Evolutionary conservation across 2,113 vertebrate species (phyloP).

Genomic region (Miniopterus natalensis): DNA sequence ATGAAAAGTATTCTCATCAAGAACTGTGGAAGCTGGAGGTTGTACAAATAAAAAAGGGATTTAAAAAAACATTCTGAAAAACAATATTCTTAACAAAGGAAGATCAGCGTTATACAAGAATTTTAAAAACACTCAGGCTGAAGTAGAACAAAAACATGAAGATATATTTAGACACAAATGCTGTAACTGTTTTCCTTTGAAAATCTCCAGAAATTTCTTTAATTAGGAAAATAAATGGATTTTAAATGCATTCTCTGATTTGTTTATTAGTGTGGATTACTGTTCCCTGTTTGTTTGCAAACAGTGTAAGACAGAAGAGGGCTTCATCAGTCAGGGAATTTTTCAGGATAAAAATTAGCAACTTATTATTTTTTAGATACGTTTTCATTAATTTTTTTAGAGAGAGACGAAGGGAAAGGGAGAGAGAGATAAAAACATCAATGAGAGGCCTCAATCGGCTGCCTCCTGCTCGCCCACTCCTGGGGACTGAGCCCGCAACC

Average conservation of each 20-base stretch:
- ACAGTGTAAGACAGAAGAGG: background rate
- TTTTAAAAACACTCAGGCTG: constrained; percentile 14
- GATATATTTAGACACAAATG: constrained; percentile 52
- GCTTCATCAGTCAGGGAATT: constrained; percentile 23
- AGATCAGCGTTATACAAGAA: background rate
- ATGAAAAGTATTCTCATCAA: constrained; percentile 6
- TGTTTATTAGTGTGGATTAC: background rate
- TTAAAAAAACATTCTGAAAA: background rate
- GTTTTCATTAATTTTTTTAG: too few relatives aligned
- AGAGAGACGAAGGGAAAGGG: too few relatives aligned
- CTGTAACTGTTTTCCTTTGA: constrained; percentile 50
- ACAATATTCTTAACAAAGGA: constrained; percentile 50
- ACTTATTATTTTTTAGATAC: background rate
- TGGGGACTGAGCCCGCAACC: too few relatives aligned
- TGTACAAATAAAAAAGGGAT: background rate
- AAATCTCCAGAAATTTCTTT: constrained; percentile 46
- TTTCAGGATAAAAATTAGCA: constrained; percentile 53
- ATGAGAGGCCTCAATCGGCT: too few relatives aligned
- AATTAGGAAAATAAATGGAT: constrained; percentile 35
- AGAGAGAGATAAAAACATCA: too few relatives aligned
- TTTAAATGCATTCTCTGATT: background rate
- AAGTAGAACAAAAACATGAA: constrained; percentile 65
- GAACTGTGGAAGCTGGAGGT: constrained; percentile 1
- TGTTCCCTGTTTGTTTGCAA: constrained; percentile 61
- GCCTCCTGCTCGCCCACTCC: too few relatives aligned